Evolutionary conservation across 2,113 vertebrate species (phyloP), one percentile per base, ranked within the genome.

Genomic region (Gnathonemus echidnorhynchus): DNA sequence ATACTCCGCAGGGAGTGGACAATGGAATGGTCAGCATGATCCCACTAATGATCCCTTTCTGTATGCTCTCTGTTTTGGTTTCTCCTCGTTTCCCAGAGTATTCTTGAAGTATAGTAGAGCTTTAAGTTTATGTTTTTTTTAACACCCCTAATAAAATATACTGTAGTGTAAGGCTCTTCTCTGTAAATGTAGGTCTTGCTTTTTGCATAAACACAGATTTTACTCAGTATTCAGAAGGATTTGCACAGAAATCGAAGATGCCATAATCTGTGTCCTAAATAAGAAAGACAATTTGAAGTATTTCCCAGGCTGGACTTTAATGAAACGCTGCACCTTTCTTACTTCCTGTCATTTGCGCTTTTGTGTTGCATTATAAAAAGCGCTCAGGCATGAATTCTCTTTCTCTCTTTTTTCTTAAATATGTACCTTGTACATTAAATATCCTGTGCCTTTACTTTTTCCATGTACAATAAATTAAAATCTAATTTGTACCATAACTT

Each of bases 401-500:
- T 45, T 8, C 3, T 58, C 27, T 49, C 10, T 49, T 80, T 10
- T 21, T 53, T 86, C 80, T 62, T 35, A 86, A 42, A 49, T 84
- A 90, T 85, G 50, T 45, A 84, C 24, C 53, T 83, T 84, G 49
- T 90, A n/a, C 35, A 86, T 74, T 85, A 48, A 85, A 86, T 35
- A 88, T 77, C 74, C 45, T 49, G 85, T 91, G 91, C 86, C 90
- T 91, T 90, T 91, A 87, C 89, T 90, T 90, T 90, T 91, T 90
- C 66, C 90, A 90, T 91, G 91, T 91, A 90, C 74, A 90, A 87
- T 87, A 84, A 58, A 84, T 46, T 84, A 48, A 80, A 56, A 58
- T 62, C 17, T 48, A 45, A 62, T 86, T 87, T 90, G 89, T 89
- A 88, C 74, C 24, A 87, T 89, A 83, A 86, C 88, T 88, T 91